Percentiles rank a stretch among this genome's conserved stretches.
Conservation (phyloP, 2,113 vertebrate genomes). For the Synodontis membranacea region DNA sequence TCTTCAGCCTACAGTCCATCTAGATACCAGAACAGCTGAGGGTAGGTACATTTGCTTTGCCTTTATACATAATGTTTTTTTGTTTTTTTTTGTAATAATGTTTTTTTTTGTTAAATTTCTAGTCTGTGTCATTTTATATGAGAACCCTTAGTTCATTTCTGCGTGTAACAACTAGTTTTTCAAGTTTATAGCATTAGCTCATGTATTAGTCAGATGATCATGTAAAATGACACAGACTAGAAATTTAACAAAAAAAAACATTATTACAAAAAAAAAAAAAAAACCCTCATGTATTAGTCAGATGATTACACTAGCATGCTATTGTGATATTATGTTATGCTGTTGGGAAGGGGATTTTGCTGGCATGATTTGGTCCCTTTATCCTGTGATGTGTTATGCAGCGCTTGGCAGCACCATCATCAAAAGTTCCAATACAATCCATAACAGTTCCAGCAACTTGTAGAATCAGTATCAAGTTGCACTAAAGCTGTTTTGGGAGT, state of each 20-base stretch:
- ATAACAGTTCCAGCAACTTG: background rate
- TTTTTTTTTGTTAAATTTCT: background rate
- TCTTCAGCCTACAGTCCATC: background rate
- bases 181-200: background rate
- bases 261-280: too few relatives aligned
- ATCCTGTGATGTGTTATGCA: background rate
- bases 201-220: too few relatives aligned
- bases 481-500: background rate
- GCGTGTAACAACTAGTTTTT: background rate
- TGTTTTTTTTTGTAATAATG: too few relatives aligned
- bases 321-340: too few relatives aligned
- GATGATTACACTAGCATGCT: background rate
- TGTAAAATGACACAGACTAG: background rate
- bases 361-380: background rate
- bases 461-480: background rate
- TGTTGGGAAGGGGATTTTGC: background rate
- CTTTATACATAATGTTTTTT: background rate
- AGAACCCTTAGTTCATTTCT: background rate
- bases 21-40: background rate
- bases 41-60: conserved; percentile 55
- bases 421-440: too few relatives aligned
- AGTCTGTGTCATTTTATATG: background rate
- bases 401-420: background rate
- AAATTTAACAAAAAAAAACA: background rate
- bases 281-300: background rate